These are phyloP conservation scores for Aphelinus atriplicis DNA, from an alignment of 1,140 invertebrate genomes.

Conservation along the genomic window DNA sequence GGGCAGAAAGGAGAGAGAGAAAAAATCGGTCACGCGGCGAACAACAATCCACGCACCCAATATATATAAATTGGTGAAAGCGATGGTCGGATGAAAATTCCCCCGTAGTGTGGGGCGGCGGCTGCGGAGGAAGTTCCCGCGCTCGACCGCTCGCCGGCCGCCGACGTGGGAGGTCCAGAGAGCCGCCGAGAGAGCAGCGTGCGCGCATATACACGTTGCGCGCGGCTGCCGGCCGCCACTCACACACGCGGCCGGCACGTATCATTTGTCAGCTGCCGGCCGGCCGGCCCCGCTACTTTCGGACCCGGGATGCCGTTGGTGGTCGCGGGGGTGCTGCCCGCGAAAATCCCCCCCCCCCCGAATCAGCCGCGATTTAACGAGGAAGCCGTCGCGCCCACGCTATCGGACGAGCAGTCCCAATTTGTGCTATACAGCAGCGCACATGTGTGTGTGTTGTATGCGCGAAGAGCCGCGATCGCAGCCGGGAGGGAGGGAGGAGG, in stretches of 20 bases:
- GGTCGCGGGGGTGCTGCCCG: not conserved
- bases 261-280: slow-evolving; percentile 56
- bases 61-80: not conserved
- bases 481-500: no score
- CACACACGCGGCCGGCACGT: slow-evolving; percentile 32
- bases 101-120: not conserved
- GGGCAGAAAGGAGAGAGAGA: no score
- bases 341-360: not conserved
- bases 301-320: not conserved
- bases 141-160: not conserved
- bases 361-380: not conserved
- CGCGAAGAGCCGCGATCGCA: no score
- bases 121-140: slow-evolving; percentile 12
- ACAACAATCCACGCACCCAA: not conserved
- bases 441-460: no score
- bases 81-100: not conserved
- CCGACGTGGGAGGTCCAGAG: slow-evolving; percentile 54
- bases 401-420: no score
- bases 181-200: slow-evolving; percentile 6
- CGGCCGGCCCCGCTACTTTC: slow-evolving; percentile 2
- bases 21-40: no score
- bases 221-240: no score
- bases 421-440: no score
- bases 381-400: no score
- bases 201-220: not conserved